phyloP scores from a whole-genome alignment of 2,797 vertebrate genomes.

The Alcedo atthis region DNA sequence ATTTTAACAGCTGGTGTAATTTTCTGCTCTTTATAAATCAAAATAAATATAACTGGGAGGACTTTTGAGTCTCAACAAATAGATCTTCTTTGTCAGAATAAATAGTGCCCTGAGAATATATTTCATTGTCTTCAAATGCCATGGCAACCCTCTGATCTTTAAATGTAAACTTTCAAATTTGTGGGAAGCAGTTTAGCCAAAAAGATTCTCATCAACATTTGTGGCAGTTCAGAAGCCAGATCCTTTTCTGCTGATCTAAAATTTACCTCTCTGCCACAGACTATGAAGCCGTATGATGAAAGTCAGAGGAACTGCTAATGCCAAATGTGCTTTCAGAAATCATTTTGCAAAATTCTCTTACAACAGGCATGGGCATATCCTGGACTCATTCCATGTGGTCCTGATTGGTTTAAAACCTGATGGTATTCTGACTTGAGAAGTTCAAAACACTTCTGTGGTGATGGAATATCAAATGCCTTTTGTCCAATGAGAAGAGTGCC shows the following conservation, averaged over 20 bases:
- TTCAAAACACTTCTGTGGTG: background rate
- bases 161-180: constrained; percentile 45
- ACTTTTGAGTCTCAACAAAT: background rate
- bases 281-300: background rate
- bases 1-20: background rate
- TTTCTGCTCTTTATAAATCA: background rate
- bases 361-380: background rate
- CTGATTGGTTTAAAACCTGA: background rate
- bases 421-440: background rate
- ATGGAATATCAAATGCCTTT: background rate
- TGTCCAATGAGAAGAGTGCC: background rate
- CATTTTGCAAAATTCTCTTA: background rate
- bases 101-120: background rate
- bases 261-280: background rate
- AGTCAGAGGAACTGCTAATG: background rate
- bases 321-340: background rate
- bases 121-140: constrained; percentile 30
- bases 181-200: background rate
- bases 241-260: background rate
- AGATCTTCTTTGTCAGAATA: background rate
- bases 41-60: background rate
- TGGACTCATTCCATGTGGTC: background rate
- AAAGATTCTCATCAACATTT: background rate
- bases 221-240: background rate
- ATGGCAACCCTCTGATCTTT: background rate